Evolutionary conservation across 53 echinoderm and acorn worm species (phyloP), one percentile per base, ranked within the genome.

Genomic region (Arbacia lixula): DNA sequence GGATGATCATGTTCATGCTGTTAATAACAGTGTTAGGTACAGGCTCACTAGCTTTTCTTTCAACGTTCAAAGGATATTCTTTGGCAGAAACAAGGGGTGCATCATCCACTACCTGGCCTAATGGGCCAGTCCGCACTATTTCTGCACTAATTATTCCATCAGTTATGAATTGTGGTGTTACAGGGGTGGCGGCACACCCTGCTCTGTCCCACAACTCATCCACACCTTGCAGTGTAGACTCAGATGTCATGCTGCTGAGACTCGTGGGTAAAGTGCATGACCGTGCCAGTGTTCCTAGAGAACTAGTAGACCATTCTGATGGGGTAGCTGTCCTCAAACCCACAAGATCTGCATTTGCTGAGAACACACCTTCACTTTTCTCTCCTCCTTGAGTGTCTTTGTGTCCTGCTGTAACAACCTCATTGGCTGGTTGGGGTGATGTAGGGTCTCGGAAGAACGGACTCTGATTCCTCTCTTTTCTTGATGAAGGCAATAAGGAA

Each of bases 161-260:
- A 16, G 31, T 25, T n/a, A n/a, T n/a, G n/a, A n/a, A n/a, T n/a
- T n/a, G n/a, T 17, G 16, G 73, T 31, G 8, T 46, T 3, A 55
- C 29, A 53, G 42, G 87, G 52, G 37, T 61, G 41, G 55, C 67
- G 0, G 62, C 49, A n/a, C 46, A 31, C 31, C 82, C 63, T 17
- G 63, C 30, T 32, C 46, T 46, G 36, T 90, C 87, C 88, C 89
- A 88, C 1, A 89, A 72, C 26, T 94, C 98, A 29, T 84, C 88
- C 4, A 98, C 55, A 33, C 92, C 98, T 12, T 89, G 86, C 29
- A 98, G 94, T n/a, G 98, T 98, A 12, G 93, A 96, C 43, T 92
- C 88, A 14, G 88, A 89, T 36, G 94, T 92, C 16, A 76, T 60
- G 52, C 87, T 94, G 51, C 84, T 92, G 34, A 94, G 79, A 39